Base-by-base conservation (phyloP, 2,888 invertebrate species). In the Anodontia alba region DNA sequence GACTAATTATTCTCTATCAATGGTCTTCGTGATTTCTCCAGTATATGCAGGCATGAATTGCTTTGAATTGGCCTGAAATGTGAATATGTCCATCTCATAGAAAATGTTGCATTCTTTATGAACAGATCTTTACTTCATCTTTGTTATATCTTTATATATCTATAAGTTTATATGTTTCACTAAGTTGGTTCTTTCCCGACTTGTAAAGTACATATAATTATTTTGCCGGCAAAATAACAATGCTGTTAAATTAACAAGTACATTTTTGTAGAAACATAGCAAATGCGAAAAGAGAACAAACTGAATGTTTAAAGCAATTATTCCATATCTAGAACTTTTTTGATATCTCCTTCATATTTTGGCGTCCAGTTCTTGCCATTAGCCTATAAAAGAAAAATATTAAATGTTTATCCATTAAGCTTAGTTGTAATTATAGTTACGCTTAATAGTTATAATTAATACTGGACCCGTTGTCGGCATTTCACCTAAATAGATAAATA, bases 21-120 rank as follows among this genome's bases (percentile, higher is more conserved):
- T 72, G 12, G 84, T 87, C 73, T 89, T 88, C 10, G 76, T 72
- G 51, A 88, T 77, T 81, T 89, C 87, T 51, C 90, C 90, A 26
- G 73, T 72, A 74, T 90, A 91, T 42, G 76, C 73, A 43, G 91
- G 92, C 74, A 81, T 80, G 26, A 88, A 88, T 17, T 81, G 80
- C 79, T 91, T 92, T 69, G 89, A 87, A 83, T 93, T 93, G 62
- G 92, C 91, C 93, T 93, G 90, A 79, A 87, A 86, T 69, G 57
- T 51, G 62, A 87, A 23, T 33, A 62, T 62, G 31, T 62, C 62
- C 17, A 62, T 62, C 62, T 62, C 46, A 46, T 46, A 15, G 15
- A 20, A 20, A 46, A 20, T 20, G n/a, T 46, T 46, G 15, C 17
- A 46, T 12, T 46, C 46, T 46, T 7, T 8, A 20, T 20, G 46